Evolutionary conservation across 2,113 vertebrate genomes (phyloP).

Genomic region (Nycticryphes semicollaris): DNA sequence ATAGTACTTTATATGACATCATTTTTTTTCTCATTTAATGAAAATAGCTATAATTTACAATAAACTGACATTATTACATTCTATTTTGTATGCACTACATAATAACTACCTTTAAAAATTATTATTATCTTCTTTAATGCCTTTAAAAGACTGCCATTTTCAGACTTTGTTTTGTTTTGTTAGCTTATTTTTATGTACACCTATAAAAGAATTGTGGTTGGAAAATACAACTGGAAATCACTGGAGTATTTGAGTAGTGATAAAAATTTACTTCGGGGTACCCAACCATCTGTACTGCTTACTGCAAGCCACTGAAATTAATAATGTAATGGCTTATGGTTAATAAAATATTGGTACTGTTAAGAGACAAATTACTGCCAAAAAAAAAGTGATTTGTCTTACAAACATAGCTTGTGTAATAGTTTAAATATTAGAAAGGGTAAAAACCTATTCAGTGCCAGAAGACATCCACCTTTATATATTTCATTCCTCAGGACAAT

Average conservation of each 20-base stretch:
- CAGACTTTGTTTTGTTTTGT: not conserved
- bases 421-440: not conserved
- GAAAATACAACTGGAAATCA: not conserved
- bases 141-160: not conserved
- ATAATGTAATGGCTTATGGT: constrained; percentile 40
- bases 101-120: not conserved
- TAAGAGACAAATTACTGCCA: constrained; percentile 47
- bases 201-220: not conserved
- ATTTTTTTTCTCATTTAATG: not conserved
- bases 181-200: not conserved
- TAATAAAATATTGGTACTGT: constrained; percentile 54
- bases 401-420: not conserved
- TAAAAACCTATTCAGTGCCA: not conserved
- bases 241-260: not conserved
- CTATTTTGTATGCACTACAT: not conserved
- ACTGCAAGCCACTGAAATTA: constrained; percentile 28
- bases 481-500: not conserved
- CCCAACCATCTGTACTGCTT: constrained; percentile 3
- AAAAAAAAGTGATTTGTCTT: constrained; percentile 26
- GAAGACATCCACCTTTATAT: not conserved
- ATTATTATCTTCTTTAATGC: not conserved
- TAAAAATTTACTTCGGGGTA: constrained; percentile 26
- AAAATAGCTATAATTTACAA: not conserved
- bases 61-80: not conserved
- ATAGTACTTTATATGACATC: not conserved